phyloP scores from a whole-genome alignment of 2,113 vertebrate species.

The Misgurnus anguillicaudatus region DNA sequence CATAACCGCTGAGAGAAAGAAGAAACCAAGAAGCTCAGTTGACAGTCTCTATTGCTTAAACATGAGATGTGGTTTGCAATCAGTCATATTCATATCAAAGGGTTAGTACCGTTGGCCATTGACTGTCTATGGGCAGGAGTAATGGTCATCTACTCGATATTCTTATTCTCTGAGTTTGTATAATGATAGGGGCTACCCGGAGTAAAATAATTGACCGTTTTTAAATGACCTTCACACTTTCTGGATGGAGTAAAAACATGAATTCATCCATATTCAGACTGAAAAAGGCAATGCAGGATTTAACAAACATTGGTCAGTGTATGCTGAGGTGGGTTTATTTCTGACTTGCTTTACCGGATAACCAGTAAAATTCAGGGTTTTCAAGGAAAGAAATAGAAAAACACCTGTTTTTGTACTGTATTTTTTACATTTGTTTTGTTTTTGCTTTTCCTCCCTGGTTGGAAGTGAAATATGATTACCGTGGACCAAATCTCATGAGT shows the following conservation, averaged over 20 bases:
- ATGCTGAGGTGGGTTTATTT: slow-evolving; percentile 56
- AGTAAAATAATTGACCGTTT: slow-evolving; percentile 30
- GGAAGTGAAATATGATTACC: slow-evolving; percentile 70
- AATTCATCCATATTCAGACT: slow-evolving; percentile 23
- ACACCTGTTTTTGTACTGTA: slow-evolving; percentile 73
- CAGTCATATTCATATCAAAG: slow-evolving; percentile 37
- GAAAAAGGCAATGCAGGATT: slow-evolving; percentile 37
- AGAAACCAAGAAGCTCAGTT: background rate
- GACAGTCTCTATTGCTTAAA: slow-evolving; percentile 3
- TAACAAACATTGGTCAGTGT: slow-evolving; percentile 46
- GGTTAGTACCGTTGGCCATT: slow-evolving; percentile 32
- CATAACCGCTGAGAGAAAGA: background rate
- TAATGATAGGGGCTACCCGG: slow-evolving; percentile 24
- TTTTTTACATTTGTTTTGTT: slow-evolving; percentile 71
- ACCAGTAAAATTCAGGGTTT: slow-evolving; percentile 62
- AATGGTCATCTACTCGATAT: slow-evolving; percentile 17
- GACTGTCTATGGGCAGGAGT: background rate
- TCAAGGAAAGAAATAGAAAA: slow-evolving; percentile 52
- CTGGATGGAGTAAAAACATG: slow-evolving; percentile 16
- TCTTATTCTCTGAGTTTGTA: slow-evolving; percentile 34
- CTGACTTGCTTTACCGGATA: slow-evolving; percentile 49
- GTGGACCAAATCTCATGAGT: slow-evolving; percentile 81
- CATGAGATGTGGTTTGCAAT: slow-evolving; percentile 23
- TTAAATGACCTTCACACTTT: slow-evolving; percentile 35
- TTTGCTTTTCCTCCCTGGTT: slow-evolving; percentile 70